Evolutionary conservation across 2,113 vertebrate species (phyloP).

Genomic region (Phycodurus eques): DNA sequence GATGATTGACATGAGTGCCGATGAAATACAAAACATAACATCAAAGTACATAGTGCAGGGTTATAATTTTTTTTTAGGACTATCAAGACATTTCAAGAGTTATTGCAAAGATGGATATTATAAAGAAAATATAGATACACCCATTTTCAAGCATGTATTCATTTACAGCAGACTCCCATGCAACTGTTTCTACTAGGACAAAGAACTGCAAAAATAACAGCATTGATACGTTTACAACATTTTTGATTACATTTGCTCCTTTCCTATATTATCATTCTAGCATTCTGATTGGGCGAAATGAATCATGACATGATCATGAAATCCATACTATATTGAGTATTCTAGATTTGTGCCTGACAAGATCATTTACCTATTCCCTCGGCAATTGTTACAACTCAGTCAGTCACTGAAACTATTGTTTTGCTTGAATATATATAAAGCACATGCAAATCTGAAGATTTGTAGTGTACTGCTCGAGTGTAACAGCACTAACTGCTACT

Average conservation of each 20-base stretch:
- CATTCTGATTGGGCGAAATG: no score
- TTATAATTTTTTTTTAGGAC: not conserved
- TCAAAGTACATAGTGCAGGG: not conserved
- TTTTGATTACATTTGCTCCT: no score
- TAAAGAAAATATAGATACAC: not conserved
- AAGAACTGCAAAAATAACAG: no score
- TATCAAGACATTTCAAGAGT: not conserved
- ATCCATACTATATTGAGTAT: no score
- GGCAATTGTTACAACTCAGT: not conserved
- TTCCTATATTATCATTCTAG: no score
- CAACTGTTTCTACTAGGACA: no score
- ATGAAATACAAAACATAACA: conserved; percentile 31
- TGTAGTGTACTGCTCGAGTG: not conserved
- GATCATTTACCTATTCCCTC: not conserved
- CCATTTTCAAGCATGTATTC: no score
- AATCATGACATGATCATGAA: no score
- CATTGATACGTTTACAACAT: no score
- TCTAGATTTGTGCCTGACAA: not conserved
- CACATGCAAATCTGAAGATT: not conserved
- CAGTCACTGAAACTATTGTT: not conserved
- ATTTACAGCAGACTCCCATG: no score
- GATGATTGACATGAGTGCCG: conserved; percentile 26
- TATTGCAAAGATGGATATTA: not conserved
- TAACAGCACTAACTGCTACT: not conserved
- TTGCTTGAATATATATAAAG: not conserved